Evolutionary conservation across 2,797 vertebrate species (phyloP), one percentile per base, ranked within the genome.

Genomic region (Schizothorax lantsangensis): DNA sequence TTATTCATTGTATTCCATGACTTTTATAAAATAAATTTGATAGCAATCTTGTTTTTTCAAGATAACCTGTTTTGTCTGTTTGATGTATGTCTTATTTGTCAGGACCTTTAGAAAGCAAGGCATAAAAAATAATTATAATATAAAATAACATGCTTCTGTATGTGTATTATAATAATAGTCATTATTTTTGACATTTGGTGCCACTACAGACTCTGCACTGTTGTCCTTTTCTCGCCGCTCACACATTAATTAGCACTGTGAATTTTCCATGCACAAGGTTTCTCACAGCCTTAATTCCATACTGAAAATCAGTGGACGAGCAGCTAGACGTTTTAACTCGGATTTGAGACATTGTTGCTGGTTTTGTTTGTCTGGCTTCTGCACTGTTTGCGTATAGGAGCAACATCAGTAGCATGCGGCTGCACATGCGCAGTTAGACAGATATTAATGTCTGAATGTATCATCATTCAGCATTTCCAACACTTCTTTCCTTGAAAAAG

Each of bases 401-500:
- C 77, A 62, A 17, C 54, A 79, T 79, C 23, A 6, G 15, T 57
- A 9, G 12, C 33, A 57, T n/a, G 54, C 36, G 7, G 77, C 23
- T 62, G 38, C 17, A 6, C 59, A 47, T 49, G 79, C 10, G 26
- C 62, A 49, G n/a, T 73, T 81, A 79, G 19, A 68, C 17, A 7
- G 23, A 79, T 38, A 17, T 38, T 45, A 72, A 71, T 78, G 73
- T 12, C 23, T 68, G 54, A 68, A 74, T 75, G 73, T 68, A 75
- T 30, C 38, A 86, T 64, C 14, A 86, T n/a, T 72, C n/a, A 73
- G n/a, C 81, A 73, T 73, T 21, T 71, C 19, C 52, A 36, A 49
- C 8, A 30, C 17, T 33, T 85, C 5, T 36, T 57, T 52, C 26
- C 43, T 47, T 64, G 10, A 40, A 81, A 52, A 72, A 4, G 52